Conservation (phyloP, 1,140 invertebrate species). For the Rhynchophorus ferrugineus region DNA sequence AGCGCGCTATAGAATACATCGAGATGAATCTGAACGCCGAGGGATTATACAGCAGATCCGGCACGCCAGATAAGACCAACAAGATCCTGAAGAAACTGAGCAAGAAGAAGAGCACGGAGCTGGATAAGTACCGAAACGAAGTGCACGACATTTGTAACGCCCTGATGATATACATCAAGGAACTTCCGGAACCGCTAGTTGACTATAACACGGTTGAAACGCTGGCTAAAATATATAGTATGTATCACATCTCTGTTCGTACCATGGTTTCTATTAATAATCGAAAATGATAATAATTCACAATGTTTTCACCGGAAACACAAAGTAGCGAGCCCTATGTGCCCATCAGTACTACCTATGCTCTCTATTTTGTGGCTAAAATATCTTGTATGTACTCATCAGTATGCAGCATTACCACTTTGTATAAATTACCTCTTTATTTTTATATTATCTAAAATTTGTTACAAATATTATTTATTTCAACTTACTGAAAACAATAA, state of each 20-base stretch:
- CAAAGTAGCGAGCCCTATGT: too few relatives aligned
- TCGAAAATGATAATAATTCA: neutral
- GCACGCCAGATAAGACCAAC: slow-evolving; percentile 25
- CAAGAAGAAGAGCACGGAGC: slow-evolving; percentile 26
- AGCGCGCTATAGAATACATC: slow-evolving; percentile 25
- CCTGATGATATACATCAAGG: slow-evolving; percentile 27
- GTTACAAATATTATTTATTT: too few relatives aligned
- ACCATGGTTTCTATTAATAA: neutral
- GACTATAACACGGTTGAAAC: slow-evolving; percentile 67
- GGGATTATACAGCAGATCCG: slow-evolving; percentile 26
- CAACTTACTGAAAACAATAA: too few relatives aligned
- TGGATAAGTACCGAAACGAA: slow-evolving; percentile 28
- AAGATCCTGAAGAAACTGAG: slow-evolving; percentile 29
- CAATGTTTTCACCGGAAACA: too few relatives aligned
- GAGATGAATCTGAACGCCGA: slow-evolving; percentile 20
- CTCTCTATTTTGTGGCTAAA: too few relatives aligned
- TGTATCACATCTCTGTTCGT: too few relatives aligned
- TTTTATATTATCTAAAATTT: too few relatives aligned
- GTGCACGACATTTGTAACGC: slow-evolving; percentile 26
- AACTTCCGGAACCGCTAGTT: slow-evolving; percentile 70
- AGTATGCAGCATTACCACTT: too few relatives aligned
- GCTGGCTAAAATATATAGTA: slow-evolving; percentile 29
- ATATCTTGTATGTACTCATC: too few relatives aligned
- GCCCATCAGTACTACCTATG: too few relatives aligned
- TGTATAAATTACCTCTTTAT: too few relatives aligned